Base-by-base conservation (phyloP, 2,888 invertebrate species). In the Drosophila mercatorum region DNA sequence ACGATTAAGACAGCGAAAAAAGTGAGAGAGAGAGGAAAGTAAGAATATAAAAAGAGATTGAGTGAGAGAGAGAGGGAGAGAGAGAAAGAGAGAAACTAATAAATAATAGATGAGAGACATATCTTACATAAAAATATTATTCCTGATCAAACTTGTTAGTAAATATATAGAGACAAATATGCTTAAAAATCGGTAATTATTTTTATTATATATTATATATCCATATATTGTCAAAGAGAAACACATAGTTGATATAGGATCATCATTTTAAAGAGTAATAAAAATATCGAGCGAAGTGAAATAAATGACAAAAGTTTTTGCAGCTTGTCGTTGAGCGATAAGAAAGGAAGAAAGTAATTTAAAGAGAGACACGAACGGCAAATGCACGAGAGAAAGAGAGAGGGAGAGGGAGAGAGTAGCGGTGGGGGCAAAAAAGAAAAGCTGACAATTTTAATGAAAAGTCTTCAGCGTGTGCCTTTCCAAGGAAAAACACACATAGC, bases 391-490 rank as follows among this genome's bases (percentile, higher is more conserved):
- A 12, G 26, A 22, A 5, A 17, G 10, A n/a, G 10, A n/a, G 52
- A 26, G 43, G 17, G 10, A n/a, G 52, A 26, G 43, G 17, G 22
- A 49, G 46, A 41, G 62, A 17, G 34, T 22, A 31, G 38, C 22
- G 10, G 43, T 36, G 44, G 62, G 31, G 40, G 38, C 11, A 61
- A 46, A 72, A 81, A 75, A 66, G 75, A 79, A 81, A 81, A 80
- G 67, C 78, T 78, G 78, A 85, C 83, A 81, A 69, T 85, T 83
- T 81, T 88, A 88, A 88, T 85, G 86, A 88, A 88, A 85, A 84
- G 75, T 85, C 72, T 88, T 68, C 68, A 76, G 47, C 62, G 56
- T 53, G 59, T 49, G 62, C 52, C 49, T 66, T 68, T 46, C 41
- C 61, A 36, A 31, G 36, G 31, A 43, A 46, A 52, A 22, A 52